phyloP scores from a whole-genome alignment of 2,113 vertebrate species.

The Alectura lathami region DNA sequence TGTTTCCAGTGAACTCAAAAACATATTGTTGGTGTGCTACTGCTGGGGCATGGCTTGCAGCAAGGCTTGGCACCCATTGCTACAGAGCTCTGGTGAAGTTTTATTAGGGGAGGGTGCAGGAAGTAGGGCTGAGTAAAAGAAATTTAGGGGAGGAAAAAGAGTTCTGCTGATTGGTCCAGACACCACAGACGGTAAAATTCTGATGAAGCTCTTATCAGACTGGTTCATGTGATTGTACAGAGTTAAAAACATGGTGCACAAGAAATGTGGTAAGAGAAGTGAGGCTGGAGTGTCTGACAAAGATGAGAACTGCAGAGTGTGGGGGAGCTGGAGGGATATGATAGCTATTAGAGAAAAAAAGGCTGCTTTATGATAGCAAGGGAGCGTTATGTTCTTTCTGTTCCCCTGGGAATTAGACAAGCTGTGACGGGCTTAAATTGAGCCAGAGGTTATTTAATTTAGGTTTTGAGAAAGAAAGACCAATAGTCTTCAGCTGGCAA shows the following conservation, averaged over 20 bases:
- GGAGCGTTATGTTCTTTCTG: background rate
- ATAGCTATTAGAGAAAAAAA: background rate
- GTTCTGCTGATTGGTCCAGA: background rate
- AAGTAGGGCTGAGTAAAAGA: background rate
- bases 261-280: background rate
- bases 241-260: background rate
- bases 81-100: background rate
- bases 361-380: background rate
- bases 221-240: background rate
- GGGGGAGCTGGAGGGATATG: background rate
- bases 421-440: slow-evolving; percentile 1
- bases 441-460: background rate
- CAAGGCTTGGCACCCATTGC: background rate
- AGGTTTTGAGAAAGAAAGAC: background rate
- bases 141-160: accelerated
- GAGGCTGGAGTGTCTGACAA: background rate
- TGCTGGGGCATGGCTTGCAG: background rate
- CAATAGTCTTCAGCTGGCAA: background rate
- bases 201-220: background rate
- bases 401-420: background rate
- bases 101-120: background rate
- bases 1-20: background rate
- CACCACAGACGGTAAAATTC: background rate
- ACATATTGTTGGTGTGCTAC: background rate
- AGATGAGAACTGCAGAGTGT: background rate